A percentile compares a stretch with the other conserved stretches of the same genome.
phyloP scores from a whole-genome alignment of 2,113 vertebrate species.

The Platichthys stellatus region DNA sequence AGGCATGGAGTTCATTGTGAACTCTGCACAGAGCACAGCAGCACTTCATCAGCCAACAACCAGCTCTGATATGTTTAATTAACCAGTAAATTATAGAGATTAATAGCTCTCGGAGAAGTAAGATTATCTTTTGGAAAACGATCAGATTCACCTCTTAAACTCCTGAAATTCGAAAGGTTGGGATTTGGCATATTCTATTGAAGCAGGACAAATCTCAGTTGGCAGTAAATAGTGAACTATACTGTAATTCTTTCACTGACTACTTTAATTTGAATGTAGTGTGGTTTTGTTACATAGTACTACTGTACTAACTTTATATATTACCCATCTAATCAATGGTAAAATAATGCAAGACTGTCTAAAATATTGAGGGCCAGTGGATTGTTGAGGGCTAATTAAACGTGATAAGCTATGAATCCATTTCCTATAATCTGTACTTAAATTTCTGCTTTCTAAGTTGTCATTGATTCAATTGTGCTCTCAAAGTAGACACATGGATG shows the following conservation, averaged over 20 bases:
- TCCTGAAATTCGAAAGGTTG: constrained; percentile 32
- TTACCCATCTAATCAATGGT: neutral
- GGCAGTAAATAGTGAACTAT: neutral
- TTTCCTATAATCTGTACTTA: neutral
- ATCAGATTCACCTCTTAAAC: constrained; percentile 53
- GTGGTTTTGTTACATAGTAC: neutral
- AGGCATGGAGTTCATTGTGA: constrained; percentile 57
- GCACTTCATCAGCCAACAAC: constrained; percentile 60
- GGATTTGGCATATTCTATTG: constrained; percentile 31
- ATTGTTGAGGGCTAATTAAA: neutral
- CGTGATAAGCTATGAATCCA: neutral
- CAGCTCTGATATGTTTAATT: constrained; percentile 67
- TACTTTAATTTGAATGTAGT: neutral
- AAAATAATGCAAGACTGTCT: neutral
- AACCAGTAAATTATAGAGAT: constrained; percentile 73
- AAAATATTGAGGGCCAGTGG: neutral
- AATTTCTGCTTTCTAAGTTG: neutral
- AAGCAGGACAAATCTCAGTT: constrained; percentile 37
- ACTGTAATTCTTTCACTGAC: neutral
- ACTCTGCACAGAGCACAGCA: constrained; percentile 31
- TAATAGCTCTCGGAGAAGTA: constrained; percentile 50
- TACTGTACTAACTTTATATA: too few relatives aligned
- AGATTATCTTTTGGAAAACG: constrained; percentile 55
- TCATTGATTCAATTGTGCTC: too few relatives aligned
- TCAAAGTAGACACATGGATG: neutral